Base-by-base conservation (phyloP, 2,797 vertebrate species). In the Poecilia wingei region DNA sequence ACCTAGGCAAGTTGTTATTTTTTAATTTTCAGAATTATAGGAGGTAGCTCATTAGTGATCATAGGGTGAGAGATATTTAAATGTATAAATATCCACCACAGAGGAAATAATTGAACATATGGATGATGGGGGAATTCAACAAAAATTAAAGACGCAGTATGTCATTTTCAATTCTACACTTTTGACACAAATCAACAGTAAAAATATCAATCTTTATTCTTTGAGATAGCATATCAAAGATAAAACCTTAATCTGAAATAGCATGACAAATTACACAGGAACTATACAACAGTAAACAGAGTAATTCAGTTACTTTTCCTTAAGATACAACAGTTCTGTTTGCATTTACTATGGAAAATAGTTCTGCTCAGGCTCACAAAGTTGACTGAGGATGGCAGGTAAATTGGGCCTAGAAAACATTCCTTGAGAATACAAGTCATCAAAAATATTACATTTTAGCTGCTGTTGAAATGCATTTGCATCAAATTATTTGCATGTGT, bases 201-300 rank as follows among this genome's bases (percentile, higher is more conserved):
- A 94, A 95, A 96, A 95, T 96, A 84, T 93, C 95, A 95, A 96
- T 96, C 95, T 98, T 98, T 98, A 98, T 98, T 94, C 86, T 97
- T 97, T 96, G 95, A 97, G 96, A 97, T 97, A 97, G 95, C 95
- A 97, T 96, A 97, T 96, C 96, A 96, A 97, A 97, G 96, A 97
- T 95, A 94, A 86, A 94, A 92, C 88, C 96, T 95, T 88, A 96
- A 96, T 96, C 96, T 90, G 97, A 96, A 94, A 96, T 96, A 96
- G 94, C 79, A 89, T 86, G 85, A 92, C 91, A 93, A 93, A 97
- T 96, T 85, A 96, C 94, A 93, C 96, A 96, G 96, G 94, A 97
- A 95, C 95, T 96, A 95, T 96, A 97, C 96, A 97, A 96, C 96
- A 90, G 84, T 96, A 95, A 96, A 93, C 77, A 72, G 87, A 86